These are phyloP conservation scores for Allophyes oxyacanthae DNA, from an alignment of 2,888 invertebrate species.

Conservation along the genomic window DNA sequence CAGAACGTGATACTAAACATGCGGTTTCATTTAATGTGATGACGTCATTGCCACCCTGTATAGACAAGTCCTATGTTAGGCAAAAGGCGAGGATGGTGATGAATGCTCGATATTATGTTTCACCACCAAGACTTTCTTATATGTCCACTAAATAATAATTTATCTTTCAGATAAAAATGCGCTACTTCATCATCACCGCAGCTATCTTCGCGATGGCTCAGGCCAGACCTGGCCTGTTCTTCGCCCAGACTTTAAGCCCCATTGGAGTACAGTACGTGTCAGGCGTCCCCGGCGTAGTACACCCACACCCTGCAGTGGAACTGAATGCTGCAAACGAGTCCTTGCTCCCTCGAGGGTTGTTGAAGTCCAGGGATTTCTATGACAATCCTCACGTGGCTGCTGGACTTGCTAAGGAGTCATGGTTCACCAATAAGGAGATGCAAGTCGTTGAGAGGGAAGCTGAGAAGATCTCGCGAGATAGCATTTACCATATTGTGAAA, in stretches of 20 bases:
- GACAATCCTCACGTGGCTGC: slow-evolving; percentile 93
- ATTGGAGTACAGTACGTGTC: slow-evolving; percentile 86
- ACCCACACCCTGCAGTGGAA: slow-evolving; percentile 92
- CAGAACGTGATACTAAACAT: no score
- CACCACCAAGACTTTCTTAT: background rate
- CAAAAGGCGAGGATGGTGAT: no score
- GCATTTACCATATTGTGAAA: slow-evolving; percentile 93
- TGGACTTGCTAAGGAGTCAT: slow-evolving; percentile 93
- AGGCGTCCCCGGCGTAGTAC: slow-evolving; percentile 67
- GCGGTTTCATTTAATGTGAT: no score
- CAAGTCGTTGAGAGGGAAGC: slow-evolving; percentile 94
- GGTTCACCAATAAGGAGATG: slow-evolving; percentile 94
- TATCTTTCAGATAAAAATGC: slow-evolving; percentile 72
- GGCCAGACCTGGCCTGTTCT: slow-evolving; percentile 84
- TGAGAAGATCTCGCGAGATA: slow-evolving; percentile 93
- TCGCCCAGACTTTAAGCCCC: slow-evolving; percentile 81
- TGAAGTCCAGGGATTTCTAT: slow-evolving; percentile 92
- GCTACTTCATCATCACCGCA: slow-evolving; percentile 67
- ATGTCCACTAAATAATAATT: background rate
- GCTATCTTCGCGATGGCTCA: slow-evolving; percentile 79
- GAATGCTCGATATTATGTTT: background rate
- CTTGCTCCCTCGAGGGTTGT: slow-evolving; percentile 91
- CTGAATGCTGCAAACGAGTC: slow-evolving; percentile 92
- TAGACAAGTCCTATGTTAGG: no score
- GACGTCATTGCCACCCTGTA: no score